Evolutionary conservation across 2,113 vertebrate species (phyloP).

Genomic region (Tragelaphus scriptus): DNA sequence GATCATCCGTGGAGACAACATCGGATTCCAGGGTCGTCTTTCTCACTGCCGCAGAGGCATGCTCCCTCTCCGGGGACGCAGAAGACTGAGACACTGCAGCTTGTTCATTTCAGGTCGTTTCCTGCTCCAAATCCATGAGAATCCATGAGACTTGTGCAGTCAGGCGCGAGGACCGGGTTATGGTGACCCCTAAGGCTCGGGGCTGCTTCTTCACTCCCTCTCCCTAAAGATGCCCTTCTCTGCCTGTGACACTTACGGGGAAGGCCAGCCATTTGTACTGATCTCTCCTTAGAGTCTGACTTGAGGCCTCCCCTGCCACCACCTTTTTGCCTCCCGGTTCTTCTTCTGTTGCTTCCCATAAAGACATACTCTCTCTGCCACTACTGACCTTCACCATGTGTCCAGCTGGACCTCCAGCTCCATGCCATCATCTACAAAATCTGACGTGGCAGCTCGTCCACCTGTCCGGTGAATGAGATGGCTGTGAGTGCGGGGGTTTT

Average conservation of each 20-base stretch:
- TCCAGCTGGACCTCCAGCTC: background rate
- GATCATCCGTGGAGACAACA: fast-evolving
- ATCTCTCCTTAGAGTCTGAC: fast-evolving
- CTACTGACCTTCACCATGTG: fast-evolving
- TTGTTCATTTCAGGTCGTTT: fast-evolving
- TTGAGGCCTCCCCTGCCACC: too few species aligned
- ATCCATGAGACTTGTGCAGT: fast-evolving
- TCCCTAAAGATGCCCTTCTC: fast-evolving
- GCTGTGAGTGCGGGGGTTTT: fast-evolving
- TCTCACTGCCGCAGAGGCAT: background rate
- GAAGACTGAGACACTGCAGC: fast-evolving
- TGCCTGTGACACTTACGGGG: background rate
- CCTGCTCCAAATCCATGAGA: background rate
- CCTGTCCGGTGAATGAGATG: background rate
- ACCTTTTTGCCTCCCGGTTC: too few species aligned
- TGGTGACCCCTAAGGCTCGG: fast-evolving
- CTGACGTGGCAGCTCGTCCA: fast-evolving
- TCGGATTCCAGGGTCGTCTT: fast-evolving
- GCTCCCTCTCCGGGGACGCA: fast-evolving
- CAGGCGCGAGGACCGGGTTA: fast-evolving
- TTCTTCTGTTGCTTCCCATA: background rate
- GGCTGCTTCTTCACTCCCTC: background rate
- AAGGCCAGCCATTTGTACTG: background rate
- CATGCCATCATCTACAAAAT: fast-evolving
- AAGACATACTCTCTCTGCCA: background rate